Evolutionary conservation across 2,797 vertebrate species (phyloP).

Genomic region (Microcaecilia unicolor): DNA sequence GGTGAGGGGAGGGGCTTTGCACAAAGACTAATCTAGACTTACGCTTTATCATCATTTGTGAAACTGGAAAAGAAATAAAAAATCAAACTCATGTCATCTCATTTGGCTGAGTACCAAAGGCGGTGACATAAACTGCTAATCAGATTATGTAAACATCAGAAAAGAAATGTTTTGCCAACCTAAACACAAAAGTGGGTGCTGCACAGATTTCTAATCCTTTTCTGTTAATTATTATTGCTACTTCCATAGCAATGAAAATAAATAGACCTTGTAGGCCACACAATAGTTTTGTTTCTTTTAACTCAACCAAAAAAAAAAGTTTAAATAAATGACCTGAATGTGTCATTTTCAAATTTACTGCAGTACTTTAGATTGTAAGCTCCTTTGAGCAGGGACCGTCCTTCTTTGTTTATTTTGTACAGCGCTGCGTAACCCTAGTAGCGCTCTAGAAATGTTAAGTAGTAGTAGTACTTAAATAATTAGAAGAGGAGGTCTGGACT

Average conservation of each 20-base stretch:
- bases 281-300: fast-evolving
- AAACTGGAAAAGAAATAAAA: no score
- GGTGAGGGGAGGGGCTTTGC: no score
- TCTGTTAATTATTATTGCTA: constrained; percentile 2
- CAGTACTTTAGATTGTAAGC: no score
- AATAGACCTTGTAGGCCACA: not conserved
- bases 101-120: not conserved
- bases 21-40: no score
- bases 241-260: not conserved
- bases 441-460: no score
- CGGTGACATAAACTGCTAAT: not conserved
- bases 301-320: fast-evolving
- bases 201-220: not conserved
- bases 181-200: not conserved
- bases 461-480: no score
- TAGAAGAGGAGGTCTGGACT: no score
- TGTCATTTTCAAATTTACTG: not conserved
- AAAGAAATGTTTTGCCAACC: not conserved
- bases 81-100: no score
- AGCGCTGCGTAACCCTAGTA: no score
- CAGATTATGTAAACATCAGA: fast-evolving
- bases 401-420: no score
- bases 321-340: not conserved
- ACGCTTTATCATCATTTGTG: no score
- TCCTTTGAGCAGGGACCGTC: no score